Conservation (phyloP, 1,140 invertebrate species). For the Reticulitermes speratus region DNA sequence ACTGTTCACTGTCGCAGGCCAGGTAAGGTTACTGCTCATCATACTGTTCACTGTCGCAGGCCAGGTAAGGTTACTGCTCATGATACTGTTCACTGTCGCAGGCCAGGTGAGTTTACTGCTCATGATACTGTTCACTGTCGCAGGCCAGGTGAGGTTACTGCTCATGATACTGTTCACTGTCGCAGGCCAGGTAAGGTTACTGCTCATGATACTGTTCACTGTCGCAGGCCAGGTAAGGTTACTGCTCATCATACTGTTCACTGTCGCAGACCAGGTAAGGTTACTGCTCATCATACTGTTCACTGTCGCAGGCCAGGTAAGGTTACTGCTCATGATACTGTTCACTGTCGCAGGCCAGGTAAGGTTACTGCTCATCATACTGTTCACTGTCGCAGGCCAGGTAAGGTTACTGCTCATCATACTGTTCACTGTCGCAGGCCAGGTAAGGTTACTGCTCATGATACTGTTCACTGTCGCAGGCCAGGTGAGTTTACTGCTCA, state of each 20-base stretch:
- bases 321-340: constrained; percentile 70
- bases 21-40: too few species aligned
- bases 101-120: constrained; percentile 68
- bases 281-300: too few species aligned
- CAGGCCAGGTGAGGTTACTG: too few species aligned
- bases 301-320: constrained; percentile 44
- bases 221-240: constrained; percentile 78
- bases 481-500: constrained; percentile 64
- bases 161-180: too few species aligned
- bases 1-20: too few species aligned
- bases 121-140: too few species aligned
- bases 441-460: constrained; percentile 68
- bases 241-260: too few species aligned
- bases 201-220: constrained; percentile 76
- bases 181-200: constrained; percentile 54
- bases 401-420: too few species aligned
- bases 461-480: constrained; percentile 79
- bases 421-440: too few species aligned
- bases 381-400: too few species aligned
- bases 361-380: constrained; percentile 43
- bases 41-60: too few species aligned
- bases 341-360: constrained; percentile 86
- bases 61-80: constrained; percentile 66
- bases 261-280: too few species aligned
- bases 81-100: constrained; percentile 77